Conservation (phyloP, 2,888 invertebrate species). For the Argyra leucocephala region DNA sequence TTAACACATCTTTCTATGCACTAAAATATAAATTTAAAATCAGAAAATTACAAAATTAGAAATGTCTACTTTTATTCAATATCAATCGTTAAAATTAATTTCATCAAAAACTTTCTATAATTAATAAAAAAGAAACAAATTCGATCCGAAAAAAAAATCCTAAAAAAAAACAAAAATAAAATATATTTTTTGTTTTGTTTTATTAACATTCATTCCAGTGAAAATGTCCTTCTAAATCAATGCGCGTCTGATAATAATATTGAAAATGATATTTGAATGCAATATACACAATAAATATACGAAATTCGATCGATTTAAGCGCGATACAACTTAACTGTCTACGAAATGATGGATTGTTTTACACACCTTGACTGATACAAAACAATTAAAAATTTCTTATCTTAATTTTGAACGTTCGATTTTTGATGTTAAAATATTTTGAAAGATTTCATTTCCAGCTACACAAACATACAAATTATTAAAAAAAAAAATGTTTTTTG, state of each 20-base stretch:
- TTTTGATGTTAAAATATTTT: neutral
- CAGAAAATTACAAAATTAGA: too few relatives aligned
- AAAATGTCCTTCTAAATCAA: neutral
- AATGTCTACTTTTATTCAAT: too few relatives aligned
- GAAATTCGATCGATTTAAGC: neutral
- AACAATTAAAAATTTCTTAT: slow-evolving; percentile 6
- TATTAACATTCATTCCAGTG: neutral
- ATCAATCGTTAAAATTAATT: too few relatives aligned
- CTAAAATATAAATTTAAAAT: too few relatives aligned
- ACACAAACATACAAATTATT: neutral
- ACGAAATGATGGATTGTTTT: neutral
- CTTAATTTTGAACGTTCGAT: neutral
- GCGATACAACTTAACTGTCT: too few relatives aligned
- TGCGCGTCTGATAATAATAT: neutral
- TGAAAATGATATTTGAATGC: too few relatives aligned
- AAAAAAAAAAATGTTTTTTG: neutral
- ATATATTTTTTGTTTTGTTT: neutral
- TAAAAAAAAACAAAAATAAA: too few relatives aligned
- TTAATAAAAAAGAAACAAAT: too few relatives aligned
- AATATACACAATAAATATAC: neutral
- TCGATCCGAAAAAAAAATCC: too few relatives aligned
- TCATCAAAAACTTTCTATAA: too few relatives aligned
- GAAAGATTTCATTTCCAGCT: neutral
- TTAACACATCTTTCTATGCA: too few relatives aligned
- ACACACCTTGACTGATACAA: neutral